Evolutionary conservation across 2,888 invertebrate species (phyloP).

Genomic region (Camponotus fellah): DNA sequence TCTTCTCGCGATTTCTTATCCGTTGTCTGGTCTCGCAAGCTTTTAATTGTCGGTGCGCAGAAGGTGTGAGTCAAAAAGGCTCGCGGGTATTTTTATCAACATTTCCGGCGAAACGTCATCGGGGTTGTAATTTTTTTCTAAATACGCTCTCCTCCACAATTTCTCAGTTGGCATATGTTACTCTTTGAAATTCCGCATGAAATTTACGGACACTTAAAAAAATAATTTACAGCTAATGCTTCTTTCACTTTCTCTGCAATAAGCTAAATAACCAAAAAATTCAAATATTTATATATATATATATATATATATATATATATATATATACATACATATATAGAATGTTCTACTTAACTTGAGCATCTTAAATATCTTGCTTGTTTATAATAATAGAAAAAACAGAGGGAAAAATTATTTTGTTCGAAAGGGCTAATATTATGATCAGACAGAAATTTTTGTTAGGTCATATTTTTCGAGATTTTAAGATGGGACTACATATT

Average conservation of each 20-base stretch:
- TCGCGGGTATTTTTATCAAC: slow-evolving; percentile 61
- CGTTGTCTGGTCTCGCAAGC: slow-evolving; percentile 49
- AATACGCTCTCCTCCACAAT: neutral
- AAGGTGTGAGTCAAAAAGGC: slow-evolving; percentile 30
- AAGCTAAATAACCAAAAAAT: too few species aligned
- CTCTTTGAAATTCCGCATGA: neutral
- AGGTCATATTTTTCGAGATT: too few species aligned
- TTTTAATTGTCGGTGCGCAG: slow-evolving; percentile 65
- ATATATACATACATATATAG: too few species aligned
- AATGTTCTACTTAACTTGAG: too few species aligned
- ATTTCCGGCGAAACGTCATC: slow-evolving; percentile 43
- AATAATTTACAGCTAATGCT: neutral
- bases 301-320: too few species aligned
- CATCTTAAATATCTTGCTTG: too few species aligned
- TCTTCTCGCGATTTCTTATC: slow-evolving; percentile 56
- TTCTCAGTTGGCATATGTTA: slow-evolving; percentile 8
- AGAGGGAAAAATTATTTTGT: too few species aligned
- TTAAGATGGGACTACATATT: too few species aligned
- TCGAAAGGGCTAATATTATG: too few species aligned
- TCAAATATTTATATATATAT: too few species aligned
- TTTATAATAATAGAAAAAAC: too few species aligned
- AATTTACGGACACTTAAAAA: neutral
- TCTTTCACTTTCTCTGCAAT: neutral
- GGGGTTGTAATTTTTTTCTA: slow-evolving; percentile 34
- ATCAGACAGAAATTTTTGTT: too few species aligned